These are phyloP conservation scores for Chaetura pelagica DNA, from an alignment of 2,113 vertebrate species.

Conservation along the genomic window DNA sequence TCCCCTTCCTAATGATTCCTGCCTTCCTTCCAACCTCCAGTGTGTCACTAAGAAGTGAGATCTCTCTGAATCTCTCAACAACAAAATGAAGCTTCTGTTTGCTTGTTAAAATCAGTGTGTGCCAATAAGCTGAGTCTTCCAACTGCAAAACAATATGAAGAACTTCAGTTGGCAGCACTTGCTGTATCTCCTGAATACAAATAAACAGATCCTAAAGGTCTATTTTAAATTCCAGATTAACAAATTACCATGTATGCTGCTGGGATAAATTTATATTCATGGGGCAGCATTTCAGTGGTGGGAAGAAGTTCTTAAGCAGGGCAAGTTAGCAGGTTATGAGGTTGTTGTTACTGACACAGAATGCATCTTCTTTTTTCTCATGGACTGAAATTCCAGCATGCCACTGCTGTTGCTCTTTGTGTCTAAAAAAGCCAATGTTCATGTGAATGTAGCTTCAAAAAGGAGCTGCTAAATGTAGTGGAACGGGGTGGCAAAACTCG, in stretches of 20 bases:
- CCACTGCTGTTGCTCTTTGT: neutral
- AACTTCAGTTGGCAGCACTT: neutral
- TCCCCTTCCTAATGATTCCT: neutral
- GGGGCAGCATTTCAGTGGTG: neutral
- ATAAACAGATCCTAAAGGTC: neutral
- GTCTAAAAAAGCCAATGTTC: neutral
- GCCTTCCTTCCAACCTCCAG: neutral
- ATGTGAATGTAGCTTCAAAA: neutral
- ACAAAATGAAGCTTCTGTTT: neutral
- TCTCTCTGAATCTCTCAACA: neutral
- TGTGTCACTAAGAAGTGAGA: neutral
- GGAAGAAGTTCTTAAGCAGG: neutral
- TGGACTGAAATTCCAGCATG: neutral
- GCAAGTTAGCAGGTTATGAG: neutral
- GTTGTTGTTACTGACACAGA: neutral
- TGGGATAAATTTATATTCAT: neutral
- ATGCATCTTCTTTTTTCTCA: neutral
- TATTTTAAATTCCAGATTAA: neutral
- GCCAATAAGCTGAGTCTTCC: neutral
- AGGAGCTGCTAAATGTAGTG: neutral
- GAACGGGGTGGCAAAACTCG: neutral
- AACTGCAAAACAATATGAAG: neutral
- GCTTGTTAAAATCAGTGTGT: constrained; percentile 12
- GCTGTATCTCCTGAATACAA: neutral
- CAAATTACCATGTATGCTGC: neutral